Conservation (phyloP, 1,140 invertebrate genomes). For the Drosophila kikkawai region DNA sequence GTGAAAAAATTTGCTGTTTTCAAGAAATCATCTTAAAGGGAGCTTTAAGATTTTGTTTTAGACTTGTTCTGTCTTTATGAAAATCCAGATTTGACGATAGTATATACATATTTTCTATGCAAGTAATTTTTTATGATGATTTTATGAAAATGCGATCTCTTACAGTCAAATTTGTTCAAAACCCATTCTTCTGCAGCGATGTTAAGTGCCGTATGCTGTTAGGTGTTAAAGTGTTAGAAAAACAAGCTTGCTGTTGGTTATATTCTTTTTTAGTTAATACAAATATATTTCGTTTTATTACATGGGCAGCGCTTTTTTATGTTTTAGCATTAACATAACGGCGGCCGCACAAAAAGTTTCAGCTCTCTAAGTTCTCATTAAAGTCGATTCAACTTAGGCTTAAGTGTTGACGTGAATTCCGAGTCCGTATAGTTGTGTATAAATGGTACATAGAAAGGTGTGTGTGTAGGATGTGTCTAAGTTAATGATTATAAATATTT, state of each 20-base stretch:
- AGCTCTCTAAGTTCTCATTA: slow-evolving; percentile 50
- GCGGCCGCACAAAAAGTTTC: slow-evolving; percentile 65
- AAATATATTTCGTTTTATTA: slow-evolving; percentile 78
- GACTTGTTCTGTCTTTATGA: not conserved
- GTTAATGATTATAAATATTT: slow-evolving; percentile 69
- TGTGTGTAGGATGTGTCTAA: slow-evolving; percentile 29
- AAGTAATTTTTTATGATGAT: not conserved
- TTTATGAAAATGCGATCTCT: not conserved
- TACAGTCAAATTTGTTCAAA: not conserved
- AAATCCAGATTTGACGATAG: not conserved
- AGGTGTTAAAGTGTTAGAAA: slow-evolving; percentile 58
- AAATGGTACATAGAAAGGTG: slow-evolving; percentile 61
- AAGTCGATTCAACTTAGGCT: slow-evolving; percentile 45
- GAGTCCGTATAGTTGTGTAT: slow-evolving; percentile 51
- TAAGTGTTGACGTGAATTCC: slow-evolving; percentile 44
- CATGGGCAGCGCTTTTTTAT: slow-evolving; percentile 72
- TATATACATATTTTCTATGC: not conserved
- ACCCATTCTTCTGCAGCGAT: slow-evolving; percentile 1
- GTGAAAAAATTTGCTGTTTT: too few species aligned
- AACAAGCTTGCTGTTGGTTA: slow-evolving; percentile 57
- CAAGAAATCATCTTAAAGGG: not conserved
- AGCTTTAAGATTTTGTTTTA: not conserved
- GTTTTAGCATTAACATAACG: slow-evolving; percentile 79
- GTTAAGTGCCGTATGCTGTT: slow-evolving; percentile 17
- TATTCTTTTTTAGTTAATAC: slow-evolving; percentile 71